Percentiles rank a stretch among this genome's conserved stretches.
phyloP scores from a whole-genome alignment of 2,888 invertebrate genomes.

The Macrosiphum euphorbiae region DNA sequence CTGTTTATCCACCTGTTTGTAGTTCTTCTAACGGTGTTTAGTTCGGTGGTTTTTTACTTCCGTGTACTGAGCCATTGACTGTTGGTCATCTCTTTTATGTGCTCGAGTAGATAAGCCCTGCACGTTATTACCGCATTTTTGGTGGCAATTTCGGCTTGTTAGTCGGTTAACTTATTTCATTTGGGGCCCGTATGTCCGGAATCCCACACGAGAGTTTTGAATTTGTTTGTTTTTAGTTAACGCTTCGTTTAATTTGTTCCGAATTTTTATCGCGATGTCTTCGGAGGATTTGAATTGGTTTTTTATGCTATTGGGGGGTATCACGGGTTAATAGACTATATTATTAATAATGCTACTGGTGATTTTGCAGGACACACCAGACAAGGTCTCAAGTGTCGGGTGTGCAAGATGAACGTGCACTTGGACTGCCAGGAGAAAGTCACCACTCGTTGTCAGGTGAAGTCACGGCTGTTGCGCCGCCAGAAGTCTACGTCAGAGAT shows the following conservation, averaged over 20 bases:
- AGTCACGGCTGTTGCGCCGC: conserved; percentile 84
- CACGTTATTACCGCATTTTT: no score
- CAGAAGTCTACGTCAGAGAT: conserved; percentile 92
- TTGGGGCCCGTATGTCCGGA: no score
- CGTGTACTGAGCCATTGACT: neutral
- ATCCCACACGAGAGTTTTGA: no score
- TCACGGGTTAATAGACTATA: neutral
- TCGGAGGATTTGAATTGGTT: no score
- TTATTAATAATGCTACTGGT: neutral
- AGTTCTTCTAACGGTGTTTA: neutral
- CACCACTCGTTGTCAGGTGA: conserved; percentile 86
- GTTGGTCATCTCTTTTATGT: neutral
- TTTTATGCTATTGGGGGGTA: no score
- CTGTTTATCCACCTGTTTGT: neutral
- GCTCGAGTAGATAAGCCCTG: no score
- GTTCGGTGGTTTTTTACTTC: neutral
- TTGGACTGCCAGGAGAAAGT: conserved; percentile 85
- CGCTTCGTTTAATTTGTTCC: no score
- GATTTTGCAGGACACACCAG: conserved; percentile 83
- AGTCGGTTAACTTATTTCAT: no score
- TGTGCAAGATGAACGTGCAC: conserved; percentile 93
- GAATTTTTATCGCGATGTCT: no score
- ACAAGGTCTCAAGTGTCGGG: conserved; percentile 89
- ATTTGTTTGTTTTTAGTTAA: no score
- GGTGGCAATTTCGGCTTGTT: no score